Evolutionary conservation across 2,113 vertebrate species (phyloP).

Genomic region (Dendrocopos noguchii): DNA sequence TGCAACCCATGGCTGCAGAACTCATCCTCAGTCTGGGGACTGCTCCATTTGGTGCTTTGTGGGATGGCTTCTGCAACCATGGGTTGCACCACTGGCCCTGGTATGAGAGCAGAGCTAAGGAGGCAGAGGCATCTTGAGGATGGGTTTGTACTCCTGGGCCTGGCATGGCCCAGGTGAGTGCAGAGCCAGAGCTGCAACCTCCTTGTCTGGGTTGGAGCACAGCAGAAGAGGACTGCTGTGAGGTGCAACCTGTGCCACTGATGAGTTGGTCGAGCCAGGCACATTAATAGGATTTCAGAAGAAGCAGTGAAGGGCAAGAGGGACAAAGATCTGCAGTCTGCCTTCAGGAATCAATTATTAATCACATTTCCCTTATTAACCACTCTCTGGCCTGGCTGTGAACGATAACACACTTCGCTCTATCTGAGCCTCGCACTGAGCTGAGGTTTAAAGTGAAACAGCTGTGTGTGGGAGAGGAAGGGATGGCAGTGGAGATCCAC

Average conservation of each 20-base stretch:
- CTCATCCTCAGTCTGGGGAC: accelerated
- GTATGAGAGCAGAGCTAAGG: background rate
- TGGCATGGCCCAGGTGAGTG: background rate
- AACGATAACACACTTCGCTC: conserved; percentile 55
- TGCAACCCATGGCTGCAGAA: too few species aligned
- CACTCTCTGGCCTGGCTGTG: conserved; percentile 44
- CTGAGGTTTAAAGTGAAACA: conserved; percentile 65
- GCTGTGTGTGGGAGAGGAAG: conserved; percentile 70
- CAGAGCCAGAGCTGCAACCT: background rate
- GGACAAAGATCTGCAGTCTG: conserved; percentile 51
- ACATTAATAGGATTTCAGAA: conserved; percentile 5
- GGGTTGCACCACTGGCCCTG: background rate
- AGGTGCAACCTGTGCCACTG: background rate
- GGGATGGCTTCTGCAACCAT: background rate
- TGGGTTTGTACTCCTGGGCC: background rate
- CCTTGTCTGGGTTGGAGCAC: background rate
- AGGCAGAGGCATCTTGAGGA: background rate
- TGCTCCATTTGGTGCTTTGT: accelerated
- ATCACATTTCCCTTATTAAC: conserved; percentile 64
- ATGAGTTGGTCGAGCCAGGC: background rate
- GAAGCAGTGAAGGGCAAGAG: background rate
- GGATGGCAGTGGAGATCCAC: conserved; percentile 58
- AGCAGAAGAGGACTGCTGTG: background rate
- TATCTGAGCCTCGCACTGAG: conserved; percentile 46
- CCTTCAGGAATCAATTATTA: conserved; percentile 59